Percentiles rank a stretch among this genome's conserved stretches.
Evolutionary conservation across 2,888 invertebrate genomes (phyloP).

Genomic region (Caenorhabditis sp.): DNA sequence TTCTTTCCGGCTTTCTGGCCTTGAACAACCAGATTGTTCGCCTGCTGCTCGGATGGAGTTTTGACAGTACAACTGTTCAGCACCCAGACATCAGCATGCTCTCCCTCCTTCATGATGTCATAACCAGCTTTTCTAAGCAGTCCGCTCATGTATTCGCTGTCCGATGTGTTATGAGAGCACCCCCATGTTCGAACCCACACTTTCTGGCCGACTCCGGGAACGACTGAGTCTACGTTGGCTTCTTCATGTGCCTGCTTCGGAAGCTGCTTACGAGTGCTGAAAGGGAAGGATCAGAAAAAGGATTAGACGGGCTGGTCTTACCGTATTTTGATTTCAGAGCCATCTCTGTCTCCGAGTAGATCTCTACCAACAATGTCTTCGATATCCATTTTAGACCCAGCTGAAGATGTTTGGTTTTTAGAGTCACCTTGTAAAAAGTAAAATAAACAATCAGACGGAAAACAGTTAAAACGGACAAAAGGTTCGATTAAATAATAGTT

Average conservation of each 20-base stretch:
- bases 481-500: no score
- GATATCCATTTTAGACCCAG: conserved; percentile 57
- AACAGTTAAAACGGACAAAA: neutral
- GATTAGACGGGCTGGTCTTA: neutral
- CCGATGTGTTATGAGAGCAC: conserved; percentile 90
- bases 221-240: conserved; percentile 63
- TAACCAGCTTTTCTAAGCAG: conserved; percentile 84
- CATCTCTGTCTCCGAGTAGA: conserved; percentile 33
- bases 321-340: conserved; percentile 60
- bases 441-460: conserved; percentile 14
- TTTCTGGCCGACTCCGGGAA: conserved; percentile 61
- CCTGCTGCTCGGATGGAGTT: conserved; percentile 88
- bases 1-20: conserved; percentile 64
- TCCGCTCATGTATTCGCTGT: conserved; percentile 99
- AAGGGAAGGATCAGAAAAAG: neutral
- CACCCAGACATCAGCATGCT: conserved; percentile 91
- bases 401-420: conserved; percentile 12
- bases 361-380: conserved; percentile 60
- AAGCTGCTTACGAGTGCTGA: conserved; percentile 41
- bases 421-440: conserved; percentile 1
- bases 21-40: conserved; percentile 61
- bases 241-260: conserved; percentile 29
- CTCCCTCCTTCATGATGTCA: conserved; percentile 84
- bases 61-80: conserved; percentile 98
- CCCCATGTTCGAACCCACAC: conserved; percentile 75